phyloP scores from a whole-genome alignment of 2,113 vertebrate genomes.

The Phalacrocorax aristotelis region DNA sequence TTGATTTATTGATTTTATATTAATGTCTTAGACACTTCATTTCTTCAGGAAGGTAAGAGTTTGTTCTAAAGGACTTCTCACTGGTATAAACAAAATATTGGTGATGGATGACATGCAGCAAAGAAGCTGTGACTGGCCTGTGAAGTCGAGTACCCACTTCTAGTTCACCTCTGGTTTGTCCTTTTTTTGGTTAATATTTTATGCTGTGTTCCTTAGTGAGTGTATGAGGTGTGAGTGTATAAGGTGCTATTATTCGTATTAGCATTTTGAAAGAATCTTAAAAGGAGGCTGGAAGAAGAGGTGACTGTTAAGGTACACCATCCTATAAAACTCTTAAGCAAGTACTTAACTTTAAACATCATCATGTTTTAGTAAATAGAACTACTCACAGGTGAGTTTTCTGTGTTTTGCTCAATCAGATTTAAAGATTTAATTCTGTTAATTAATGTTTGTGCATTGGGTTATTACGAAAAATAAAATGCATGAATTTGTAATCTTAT shows the following conservation, averaged over 20 bases:
- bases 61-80: background rate
- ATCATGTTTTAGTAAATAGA: background rate
- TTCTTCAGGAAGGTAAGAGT: background rate
- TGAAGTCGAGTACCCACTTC: background rate
- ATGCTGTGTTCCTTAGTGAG: background rate
- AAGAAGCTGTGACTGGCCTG: background rate
- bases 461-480: background rate
- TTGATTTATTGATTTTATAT: background rate
- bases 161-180: background rate
- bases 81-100: background rate
- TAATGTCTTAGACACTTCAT: background rate
- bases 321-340: background rate
- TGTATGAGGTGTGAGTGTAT: background rate
- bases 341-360: background rate
- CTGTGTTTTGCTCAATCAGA: background rate
- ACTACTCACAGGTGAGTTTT: background rate
- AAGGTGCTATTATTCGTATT: background rate
- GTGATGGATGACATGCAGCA: background rate
- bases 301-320: background rate
- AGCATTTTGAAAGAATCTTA: background rate
- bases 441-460: background rate
- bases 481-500: background rate
- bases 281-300: background rate
- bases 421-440: background rate
- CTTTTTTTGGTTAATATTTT: background rate